phyloP scores from a whole-genome alignment of 1,140 invertebrate species.

The Drosophila rhopaloa region DNA sequence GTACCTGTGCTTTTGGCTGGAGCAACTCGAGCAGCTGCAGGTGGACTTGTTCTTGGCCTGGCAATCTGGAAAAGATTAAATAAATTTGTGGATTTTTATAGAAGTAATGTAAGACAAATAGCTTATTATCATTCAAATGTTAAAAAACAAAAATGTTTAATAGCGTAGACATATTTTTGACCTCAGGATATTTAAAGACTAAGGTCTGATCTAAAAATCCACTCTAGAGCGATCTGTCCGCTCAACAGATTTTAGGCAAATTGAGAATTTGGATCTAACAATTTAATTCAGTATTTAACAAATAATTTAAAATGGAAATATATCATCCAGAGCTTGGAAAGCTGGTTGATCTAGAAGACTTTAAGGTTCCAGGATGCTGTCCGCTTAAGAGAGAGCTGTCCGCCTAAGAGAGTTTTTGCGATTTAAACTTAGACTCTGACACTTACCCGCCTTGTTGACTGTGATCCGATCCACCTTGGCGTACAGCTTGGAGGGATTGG shows the following conservation, averaged over 20 bases:
- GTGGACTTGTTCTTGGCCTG: constrained; percentile 30
- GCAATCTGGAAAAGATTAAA: constrained; percentile 52
- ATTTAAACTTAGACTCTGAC: rapidly evolving
- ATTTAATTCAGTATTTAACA: no score
- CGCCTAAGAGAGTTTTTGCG: neutral
- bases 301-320: no score
- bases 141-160: no score
- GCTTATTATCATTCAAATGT: no score
- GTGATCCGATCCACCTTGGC: constrained; percentile 74
- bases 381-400: neutral
- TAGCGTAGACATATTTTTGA: no score
- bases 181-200: no score
- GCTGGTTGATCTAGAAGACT: neutral
- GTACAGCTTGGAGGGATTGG: constrained; percentile 61
- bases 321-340: neutral
- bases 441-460: constrained; percentile 66
- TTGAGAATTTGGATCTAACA: no score
- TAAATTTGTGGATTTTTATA: no score
- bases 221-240: no score
- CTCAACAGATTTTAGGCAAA: no score
- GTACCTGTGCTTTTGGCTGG: constrained; percentile 67
- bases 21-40: constrained; percentile 70
- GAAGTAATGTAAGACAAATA: no score
- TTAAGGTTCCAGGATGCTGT: neutral
- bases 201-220: no score